A percentile compares a stretch with the other conserved stretches of the same genome.
These are phyloP conservation scores for Nycticebus coucang DNA, from an alignment of 2,113 vertebrate species.

Conservation along the genomic window DNA sequence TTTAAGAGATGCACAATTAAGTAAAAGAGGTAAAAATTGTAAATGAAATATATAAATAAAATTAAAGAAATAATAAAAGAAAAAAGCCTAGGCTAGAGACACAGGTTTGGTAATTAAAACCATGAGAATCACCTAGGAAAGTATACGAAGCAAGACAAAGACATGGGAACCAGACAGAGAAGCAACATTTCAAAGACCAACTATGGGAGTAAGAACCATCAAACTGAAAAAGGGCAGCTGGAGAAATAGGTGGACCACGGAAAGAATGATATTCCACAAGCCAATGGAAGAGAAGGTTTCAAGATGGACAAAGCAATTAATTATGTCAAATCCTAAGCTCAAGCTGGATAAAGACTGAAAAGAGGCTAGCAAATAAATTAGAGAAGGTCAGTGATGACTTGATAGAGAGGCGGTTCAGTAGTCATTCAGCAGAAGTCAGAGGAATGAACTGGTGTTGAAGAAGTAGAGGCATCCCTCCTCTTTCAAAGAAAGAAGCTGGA, in stretches of 20 bases:
- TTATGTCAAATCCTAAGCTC: background rate
- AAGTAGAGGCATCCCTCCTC: slow-evolving; percentile 35
- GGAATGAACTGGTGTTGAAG: slow-evolving; percentile 36
- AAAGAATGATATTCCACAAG: background rate
- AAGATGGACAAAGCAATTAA: slow-evolving; percentile 27
- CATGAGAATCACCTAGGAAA: background rate
- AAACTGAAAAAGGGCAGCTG: slow-evolving; percentile 3
- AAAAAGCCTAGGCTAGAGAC: background rate
- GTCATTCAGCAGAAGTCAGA: slow-evolving; percentile 32
- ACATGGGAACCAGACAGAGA: background rate
- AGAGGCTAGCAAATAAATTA: background rate
- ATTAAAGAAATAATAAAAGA: background rate
- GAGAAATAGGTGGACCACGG: background rate
- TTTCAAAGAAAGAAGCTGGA: slow-evolving; percentile 60
- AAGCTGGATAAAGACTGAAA: slow-evolving; percentile 3
- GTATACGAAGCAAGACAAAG: background rate
- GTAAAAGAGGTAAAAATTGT: background rate
- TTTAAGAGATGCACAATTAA: slow-evolving; percentile 33
- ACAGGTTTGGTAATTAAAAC: background rate
- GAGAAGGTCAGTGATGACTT: slow-evolving; percentile 29
- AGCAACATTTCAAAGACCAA: background rate
- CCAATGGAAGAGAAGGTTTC: background rate
- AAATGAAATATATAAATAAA: background rate
- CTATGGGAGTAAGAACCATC: background rate
- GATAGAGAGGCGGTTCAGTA: slow-evolving; percentile 42